phyloP scores from a whole-genome alignment of 2,113 vertebrate species.

The Pseudopipra pipra region DNA sequence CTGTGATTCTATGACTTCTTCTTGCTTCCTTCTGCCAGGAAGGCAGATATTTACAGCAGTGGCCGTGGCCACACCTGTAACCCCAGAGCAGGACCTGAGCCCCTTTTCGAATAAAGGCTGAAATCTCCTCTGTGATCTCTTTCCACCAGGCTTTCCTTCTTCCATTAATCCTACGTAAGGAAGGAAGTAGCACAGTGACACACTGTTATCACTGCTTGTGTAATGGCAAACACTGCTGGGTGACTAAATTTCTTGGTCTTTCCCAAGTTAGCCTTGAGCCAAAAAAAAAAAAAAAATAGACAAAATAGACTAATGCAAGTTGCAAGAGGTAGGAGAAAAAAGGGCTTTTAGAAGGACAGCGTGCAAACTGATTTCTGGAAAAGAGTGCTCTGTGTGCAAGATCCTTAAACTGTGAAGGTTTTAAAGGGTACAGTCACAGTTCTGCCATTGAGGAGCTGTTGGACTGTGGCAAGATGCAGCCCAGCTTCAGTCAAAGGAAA shows the following conservation, averaged over 20 bases:
- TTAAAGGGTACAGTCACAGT: background rate
- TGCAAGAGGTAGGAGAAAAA: background rate
- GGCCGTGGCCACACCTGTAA: rapidly evolving
- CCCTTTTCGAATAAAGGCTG: background rate
- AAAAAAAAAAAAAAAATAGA: background rate
- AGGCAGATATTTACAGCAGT: background rate
- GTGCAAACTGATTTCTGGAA: background rate
- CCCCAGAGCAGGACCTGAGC: background rate
- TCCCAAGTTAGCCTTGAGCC: background rate
- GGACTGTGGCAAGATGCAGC: background rate
- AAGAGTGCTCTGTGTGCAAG: background rate
- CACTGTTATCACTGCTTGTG: background rate
- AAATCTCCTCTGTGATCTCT: background rate
- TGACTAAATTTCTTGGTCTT: background rate
- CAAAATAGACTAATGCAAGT: background rate
- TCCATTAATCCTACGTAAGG: background rate
- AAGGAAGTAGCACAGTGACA: background rate
- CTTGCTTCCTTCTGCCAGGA: background rate
- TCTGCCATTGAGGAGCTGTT: background rate
- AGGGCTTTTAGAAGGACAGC: background rate
- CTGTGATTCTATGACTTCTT: background rate
- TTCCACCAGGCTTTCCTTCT: background rate
- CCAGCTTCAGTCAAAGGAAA: background rate
- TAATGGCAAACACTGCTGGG: background rate
- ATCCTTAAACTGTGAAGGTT: background rate